Percentiles rank a stretch among this genome's conserved stretches.
Conservation (phyloP, 2,797 vertebrate species). For the Valencia hispanica region DNA sequence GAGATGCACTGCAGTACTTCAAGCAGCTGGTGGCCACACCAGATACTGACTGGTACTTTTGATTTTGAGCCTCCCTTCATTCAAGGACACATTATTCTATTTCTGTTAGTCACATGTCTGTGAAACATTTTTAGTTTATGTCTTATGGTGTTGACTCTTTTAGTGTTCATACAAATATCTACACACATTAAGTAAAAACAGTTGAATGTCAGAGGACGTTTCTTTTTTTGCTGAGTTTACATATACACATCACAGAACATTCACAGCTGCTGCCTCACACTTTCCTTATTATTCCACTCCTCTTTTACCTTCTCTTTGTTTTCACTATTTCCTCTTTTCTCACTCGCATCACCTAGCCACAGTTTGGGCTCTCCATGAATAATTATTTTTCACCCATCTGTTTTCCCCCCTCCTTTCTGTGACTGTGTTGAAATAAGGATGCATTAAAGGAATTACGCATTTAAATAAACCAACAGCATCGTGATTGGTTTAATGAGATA, state of each 20-base stretch:
- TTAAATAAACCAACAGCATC: slow-evolving; percentile 29
- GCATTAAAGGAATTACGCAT: slow-evolving; percentile 9
- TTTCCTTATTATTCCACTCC: not conserved
- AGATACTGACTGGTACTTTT: no score
- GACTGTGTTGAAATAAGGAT: slow-evolving; percentile 10
- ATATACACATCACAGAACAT: slow-evolving; percentile 1
- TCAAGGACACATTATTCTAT: no score
- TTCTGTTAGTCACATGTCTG: no score
- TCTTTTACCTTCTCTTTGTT: not conserved
- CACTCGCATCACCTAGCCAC: not conserved
- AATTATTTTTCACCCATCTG: slow-evolving; percentile 4
- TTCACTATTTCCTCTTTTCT: not conserved
- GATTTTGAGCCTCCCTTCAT: no score
- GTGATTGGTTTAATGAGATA: slow-evolving; percentile 23
- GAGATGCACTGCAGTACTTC: no score
- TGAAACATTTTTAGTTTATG: no score
- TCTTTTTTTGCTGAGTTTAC: no score
- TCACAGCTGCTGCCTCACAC: slow-evolving; percentile 13
- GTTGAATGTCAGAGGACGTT: no score
- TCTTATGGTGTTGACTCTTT: no score
- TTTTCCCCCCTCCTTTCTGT: not conserved
- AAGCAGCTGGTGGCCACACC: no score
- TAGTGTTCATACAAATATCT: no score
- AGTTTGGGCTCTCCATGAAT: slow-evolving; percentile 4
- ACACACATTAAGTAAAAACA: no score